These are phyloP conservation scores for Apodemia hepburni DNA, from an alignment of 2,888 invertebrate species.

Conservation along the genomic window DNA sequence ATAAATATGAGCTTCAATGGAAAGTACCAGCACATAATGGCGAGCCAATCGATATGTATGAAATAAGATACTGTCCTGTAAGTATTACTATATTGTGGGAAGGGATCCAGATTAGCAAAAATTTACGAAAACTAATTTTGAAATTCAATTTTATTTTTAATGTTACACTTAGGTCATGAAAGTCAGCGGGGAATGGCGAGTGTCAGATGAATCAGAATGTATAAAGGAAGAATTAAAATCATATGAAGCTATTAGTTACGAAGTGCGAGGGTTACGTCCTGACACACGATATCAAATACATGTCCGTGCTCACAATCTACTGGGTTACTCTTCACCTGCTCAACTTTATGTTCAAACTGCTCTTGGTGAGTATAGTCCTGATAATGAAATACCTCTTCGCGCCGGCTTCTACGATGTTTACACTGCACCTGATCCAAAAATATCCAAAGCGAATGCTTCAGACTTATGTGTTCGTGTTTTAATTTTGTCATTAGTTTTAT, in stretches of 20 bases:
- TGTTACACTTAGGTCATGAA: slow-evolving; percentile 78
- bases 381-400: slow-evolving; percentile 66
- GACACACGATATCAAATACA: slow-evolving; percentile 92
- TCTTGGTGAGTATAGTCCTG: slow-evolving; percentile 88
- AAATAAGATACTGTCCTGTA: slow-evolving; percentile 90
- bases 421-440: slow-evolving; percentile 57
- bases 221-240: slow-evolving; percentile 81
- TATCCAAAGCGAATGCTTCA: slow-evolving; percentile 51
- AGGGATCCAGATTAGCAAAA: background rate
- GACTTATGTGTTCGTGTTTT: slow-evolving; percentile 50
- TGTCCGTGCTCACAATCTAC: slow-evolving; percentile 90
- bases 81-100: slow-evolving; percentile 40
- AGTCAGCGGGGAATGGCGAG: slow-evolving; percentile 84
- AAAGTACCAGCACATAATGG: slow-evolving; percentile 93
- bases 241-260: slow-evolving; percentile 82
- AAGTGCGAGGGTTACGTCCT: slow-evolving; percentile 85
- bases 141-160: background rate
- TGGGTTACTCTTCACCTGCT: slow-evolving; percentile 90
- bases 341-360: slow-evolving; percentile 91
- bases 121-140: background rate
- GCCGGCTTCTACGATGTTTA: slow-evolving; percentile 76
- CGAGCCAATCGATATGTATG: slow-evolving; percentile 91
- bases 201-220: slow-evolving; percentile 77
- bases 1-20: slow-evolving; percentile 92
- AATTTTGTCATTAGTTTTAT: slow-evolving; percentile 49